Percentiles rank a stretch among this genome's conserved stretches.
Conservation (phyloP, 2,888 invertebrate species). For the Drosophila mulleri region DNA sequence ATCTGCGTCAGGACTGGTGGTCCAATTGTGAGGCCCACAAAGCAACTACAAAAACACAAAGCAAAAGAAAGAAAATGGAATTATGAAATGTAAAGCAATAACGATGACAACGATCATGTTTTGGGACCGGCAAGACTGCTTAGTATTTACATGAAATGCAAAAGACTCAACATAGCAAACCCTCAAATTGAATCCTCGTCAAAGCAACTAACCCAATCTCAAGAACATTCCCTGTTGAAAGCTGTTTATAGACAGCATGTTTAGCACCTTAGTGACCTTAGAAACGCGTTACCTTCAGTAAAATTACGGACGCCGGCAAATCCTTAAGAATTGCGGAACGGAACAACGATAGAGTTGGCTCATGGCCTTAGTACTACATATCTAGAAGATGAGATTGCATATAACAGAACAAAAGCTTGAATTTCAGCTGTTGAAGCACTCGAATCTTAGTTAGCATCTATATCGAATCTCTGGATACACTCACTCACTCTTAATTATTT, state of each 20-base stretch:
- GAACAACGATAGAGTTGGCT: constrained; percentile 50
- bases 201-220: constrained; percentile 19
- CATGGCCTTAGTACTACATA: constrained; percentile 56
- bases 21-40: constrained; percentile 86
- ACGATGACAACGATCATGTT: constrained; percentile 27
- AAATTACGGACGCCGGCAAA: constrained; percentile 32
- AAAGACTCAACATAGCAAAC: constrained; percentile 61
- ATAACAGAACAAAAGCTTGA: constrained; percentile 13
- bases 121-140: constrained; percentile 63
- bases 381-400: constrained; percentile 44
- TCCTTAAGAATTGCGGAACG: constrained; percentile 38
- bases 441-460: constrained; percentile 16
- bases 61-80: background rate
- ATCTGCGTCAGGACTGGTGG: constrained; percentile 93
- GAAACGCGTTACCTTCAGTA: constrained; percentile 75
- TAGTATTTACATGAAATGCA: constrained; percentile 58
- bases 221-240: constrained; percentile 62
- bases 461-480: constrained; percentile 37
- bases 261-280: constrained; percentile 80
- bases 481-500: constrained; percentile 44
- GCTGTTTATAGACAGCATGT: constrained; percentile 53
- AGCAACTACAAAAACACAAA: background rate
- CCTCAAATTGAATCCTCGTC: constrained; percentile 36
- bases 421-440: constrained; percentile 7
- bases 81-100: constrained; percentile 4